Evolutionary conservation across 2,888 invertebrate genomes (phyloP).

Genomic region (Nomada hirtipes): DNA sequence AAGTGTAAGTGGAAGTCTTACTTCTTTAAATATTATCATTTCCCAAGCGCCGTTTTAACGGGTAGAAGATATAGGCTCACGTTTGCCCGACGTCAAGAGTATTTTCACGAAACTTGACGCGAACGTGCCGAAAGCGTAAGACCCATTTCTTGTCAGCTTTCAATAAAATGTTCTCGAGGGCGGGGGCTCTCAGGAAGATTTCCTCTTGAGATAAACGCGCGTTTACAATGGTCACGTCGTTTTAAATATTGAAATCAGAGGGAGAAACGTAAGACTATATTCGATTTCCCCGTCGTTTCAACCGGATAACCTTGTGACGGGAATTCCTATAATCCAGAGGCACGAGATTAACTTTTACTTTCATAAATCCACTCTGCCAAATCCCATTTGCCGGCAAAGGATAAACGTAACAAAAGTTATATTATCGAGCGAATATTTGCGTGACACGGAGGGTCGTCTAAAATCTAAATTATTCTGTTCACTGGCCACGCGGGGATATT

Average conservation of each 20-base stretch:
- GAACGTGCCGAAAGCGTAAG: background rate
- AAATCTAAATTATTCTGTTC: no score
- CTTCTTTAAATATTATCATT: background rate
- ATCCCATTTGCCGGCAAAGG: no score
- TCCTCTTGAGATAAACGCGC: conserved; percentile 46
- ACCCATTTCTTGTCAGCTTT: background rate
- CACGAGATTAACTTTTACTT: conserved; percentile 41
- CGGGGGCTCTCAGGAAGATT: conserved; percentile 31
- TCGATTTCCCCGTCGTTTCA: conserved; percentile 9
- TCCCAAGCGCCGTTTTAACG: background rate
- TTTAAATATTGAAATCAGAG: conserved; percentile 56
- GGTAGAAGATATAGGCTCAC: no score
- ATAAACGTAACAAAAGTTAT: no score
- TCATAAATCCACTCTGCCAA: no score
- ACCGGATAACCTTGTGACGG: conserved; percentile 42
- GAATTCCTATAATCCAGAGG: conserved; percentile 41
- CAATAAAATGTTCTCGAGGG: conserved; percentile 27
- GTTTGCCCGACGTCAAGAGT: background rate
- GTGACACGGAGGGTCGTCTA: no score
- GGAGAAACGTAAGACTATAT: conserved; percentile 42
- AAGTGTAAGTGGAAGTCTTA: background rate
- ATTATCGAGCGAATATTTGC: no score
- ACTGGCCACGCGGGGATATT: no score
- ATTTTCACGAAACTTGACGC: background rate
- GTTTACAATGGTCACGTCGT: conserved; percentile 51